Evolutionary conservation across 2,113 vertebrate species (phyloP).

Genomic region (Mesocricetus auratus): DNA sequence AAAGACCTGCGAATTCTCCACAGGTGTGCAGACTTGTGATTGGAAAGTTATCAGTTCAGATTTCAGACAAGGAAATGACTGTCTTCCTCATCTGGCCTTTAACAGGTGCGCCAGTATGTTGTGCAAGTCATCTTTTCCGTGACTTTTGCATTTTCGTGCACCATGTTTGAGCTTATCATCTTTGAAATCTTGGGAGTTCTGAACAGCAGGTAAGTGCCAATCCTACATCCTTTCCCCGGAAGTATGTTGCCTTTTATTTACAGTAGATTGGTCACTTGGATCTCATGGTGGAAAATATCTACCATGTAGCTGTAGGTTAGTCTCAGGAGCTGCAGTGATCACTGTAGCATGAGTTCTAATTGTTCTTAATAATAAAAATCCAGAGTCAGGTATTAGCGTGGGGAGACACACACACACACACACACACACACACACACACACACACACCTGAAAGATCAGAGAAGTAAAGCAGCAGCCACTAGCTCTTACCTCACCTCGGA

Average conservation of each 20-base stretch:
- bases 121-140: slow-evolving; percentile 99
- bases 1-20: not conserved
- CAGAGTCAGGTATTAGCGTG: too few species aligned
- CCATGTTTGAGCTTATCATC: slow-evolving; percentile 99
- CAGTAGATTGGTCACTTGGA: not conserved
- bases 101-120: slow-evolving; percentile 95
- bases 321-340: not conserved
- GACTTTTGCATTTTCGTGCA: slow-evolving; percentile 99
- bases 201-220: slow-evolving; percentile 94
- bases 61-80: slow-evolving; percentile 8
- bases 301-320: not conserved
- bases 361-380: too few species aligned
- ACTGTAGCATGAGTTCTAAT: too few species aligned
- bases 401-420: too few species aligned
- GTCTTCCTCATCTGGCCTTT: slow-evolving; percentile 51
- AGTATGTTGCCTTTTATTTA: not conserved
- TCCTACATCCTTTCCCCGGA: not conserved
- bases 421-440: too few species aligned
- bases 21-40: slow-evolving; percentile 8
- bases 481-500: too few species aligned
- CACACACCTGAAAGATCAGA: too few species aligned
- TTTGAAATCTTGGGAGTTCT: slow-evolving; percentile 98
- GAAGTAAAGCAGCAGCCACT: too few species aligned
- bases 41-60: slow-evolving; percentile 5
- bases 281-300: not conserved